Conservation (phyloP, 2,888 invertebrate species). For the Dryocosmus kuriphilus region DNA sequence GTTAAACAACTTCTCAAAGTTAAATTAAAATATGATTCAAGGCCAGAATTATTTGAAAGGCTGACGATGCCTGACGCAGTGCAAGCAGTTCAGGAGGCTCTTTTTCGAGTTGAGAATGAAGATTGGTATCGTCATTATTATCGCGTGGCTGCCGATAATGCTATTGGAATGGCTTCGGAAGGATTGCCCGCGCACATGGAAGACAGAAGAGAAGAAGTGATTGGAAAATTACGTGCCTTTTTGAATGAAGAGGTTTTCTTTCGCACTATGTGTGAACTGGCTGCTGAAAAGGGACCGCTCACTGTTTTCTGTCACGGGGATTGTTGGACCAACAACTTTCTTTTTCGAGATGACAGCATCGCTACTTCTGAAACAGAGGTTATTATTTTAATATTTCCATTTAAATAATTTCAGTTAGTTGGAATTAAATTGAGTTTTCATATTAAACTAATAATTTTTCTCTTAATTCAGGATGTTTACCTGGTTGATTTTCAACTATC, state of each 20-base stretch:
- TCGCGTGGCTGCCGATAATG: conserved; percentile 82
- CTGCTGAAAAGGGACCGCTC: conserved; percentile 82
- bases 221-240: conserved; percentile 82
- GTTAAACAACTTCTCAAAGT: neutral
- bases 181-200: conserved; percentile 74
- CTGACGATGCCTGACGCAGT: conserved; percentile 65
- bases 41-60: conserved; percentile 72
- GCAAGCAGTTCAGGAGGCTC: conserved; percentile 78
- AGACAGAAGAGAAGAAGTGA: conserved; percentile 78
- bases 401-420: neutral
- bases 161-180: conserved; percentile 82
- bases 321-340: conserved; percentile 87
- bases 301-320: conserved; percentile 87
- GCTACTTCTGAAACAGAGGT: conserved; percentile 62
- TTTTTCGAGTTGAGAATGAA: conserved; percentile 83
- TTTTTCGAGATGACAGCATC: conserved; percentile 80
- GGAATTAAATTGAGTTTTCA: neutral
- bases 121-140: conserved; percentile 86
- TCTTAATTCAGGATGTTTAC: conserved; percentile 80
- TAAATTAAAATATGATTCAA: conserved; percentile 50
- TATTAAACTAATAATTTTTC: neutral
- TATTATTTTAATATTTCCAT: conserved; percentile 46
- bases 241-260: conserved; percentile 84
- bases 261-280: conserved; percentile 83
- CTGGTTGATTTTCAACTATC: conserved; percentile 86